Base-by-base conservation (phyloP, 2,888 invertebrate species). In the Carpatolechia fugitivella region DNA sequence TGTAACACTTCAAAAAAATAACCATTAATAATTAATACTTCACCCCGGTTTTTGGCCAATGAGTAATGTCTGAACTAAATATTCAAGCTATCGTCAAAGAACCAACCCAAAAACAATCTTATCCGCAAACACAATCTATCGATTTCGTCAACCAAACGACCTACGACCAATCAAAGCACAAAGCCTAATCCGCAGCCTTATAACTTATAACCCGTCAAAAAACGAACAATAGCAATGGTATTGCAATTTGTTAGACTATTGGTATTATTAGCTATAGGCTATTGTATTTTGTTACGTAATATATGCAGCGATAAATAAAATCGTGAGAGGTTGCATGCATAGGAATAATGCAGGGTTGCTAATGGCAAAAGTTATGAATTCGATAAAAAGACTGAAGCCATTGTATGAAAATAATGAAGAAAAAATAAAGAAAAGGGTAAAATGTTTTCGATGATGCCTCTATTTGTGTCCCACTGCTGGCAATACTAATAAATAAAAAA, bases 231-330 rank as follows among this genome's bases (percentile, higher is more conserved):
- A 44, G 44, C 44, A n/a, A 13, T 44, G n/a, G 33, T 29, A 20
- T 18, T 44, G 20, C 20, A 41, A 41, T 41, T 16, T 18, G 20
- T 41, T 14, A 44, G 44, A 44, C 44, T 29, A 29, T 44, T 44
- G 29, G 44, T 44, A 44, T 44, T 44, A 44, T 44, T 3, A 24
- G 24, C 29, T 24, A 10, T 24, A n/a, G 20, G 13, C 44, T 29
- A 44, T 44, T 44, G 44, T 44, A 29, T 44, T 41, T 41, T 20
- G 44, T 44, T 44, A 29, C 13, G 44, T 44, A 44, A 44, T n/a
- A 44, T n/a, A 44, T 44, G 29, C 44, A 44, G 20, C 24, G n/a
- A 44, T 29, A 29, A 44, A 29, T 13, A 24, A 44, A 44, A 13
- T 44, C 44, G 44, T 44, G 44, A 44, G 44, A 44, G 24, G 44